phyloP scores from a whole-genome alignment of 1,140 invertebrate species.

The Trigoniulus corallinus region DNA sequence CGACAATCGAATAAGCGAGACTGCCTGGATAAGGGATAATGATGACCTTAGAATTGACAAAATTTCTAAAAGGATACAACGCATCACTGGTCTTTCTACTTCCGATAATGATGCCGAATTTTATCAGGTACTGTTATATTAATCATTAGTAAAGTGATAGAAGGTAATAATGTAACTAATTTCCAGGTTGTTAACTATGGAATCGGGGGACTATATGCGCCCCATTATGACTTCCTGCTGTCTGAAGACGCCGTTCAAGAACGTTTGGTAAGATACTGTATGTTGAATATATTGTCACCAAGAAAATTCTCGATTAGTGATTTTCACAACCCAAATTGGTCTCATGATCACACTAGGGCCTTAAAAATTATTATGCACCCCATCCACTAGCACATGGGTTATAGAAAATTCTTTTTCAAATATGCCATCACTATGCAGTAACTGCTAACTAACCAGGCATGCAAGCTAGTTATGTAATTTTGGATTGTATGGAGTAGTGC shows the following conservation, averaged over 20 bases:
- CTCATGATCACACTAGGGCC: too few relatives aligned
- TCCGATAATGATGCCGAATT: slow-evolving; percentile 17
- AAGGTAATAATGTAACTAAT: not conserved
- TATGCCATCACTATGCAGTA: too few relatives aligned
- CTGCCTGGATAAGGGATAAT: slow-evolving; percentile 26
- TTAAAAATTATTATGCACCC: too few relatives aligned
- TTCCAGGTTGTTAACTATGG: slow-evolving; percentile 39
- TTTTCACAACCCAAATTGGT: too few relatives aligned
- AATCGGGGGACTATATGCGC: slow-evolving; percentile 44
- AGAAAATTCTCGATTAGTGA: too few relatives aligned
- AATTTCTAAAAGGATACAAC: not conserved
- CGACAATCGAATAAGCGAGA: slow-evolving; percentile 16
- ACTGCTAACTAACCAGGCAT: too few relatives aligned
- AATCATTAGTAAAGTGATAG: slow-evolving; percentile 14
- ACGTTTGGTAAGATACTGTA: too few relatives aligned
- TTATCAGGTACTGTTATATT: slow-evolving; percentile 13
- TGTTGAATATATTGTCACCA: too few relatives aligned
- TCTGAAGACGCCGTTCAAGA: not conserved
- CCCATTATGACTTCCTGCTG: slow-evolving; percentile 24
- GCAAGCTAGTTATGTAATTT: too few relatives aligned
- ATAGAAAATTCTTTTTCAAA: too few relatives aligned
- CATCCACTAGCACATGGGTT: too few relatives aligned
- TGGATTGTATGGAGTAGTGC: too few relatives aligned
- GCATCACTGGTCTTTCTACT: slow-evolving; percentile 9
- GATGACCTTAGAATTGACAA: slow-evolving; percentile 16